Conservation (phyloP, 2,888 invertebrate species). For the Scaptomyza cyrtandrae region DNA sequence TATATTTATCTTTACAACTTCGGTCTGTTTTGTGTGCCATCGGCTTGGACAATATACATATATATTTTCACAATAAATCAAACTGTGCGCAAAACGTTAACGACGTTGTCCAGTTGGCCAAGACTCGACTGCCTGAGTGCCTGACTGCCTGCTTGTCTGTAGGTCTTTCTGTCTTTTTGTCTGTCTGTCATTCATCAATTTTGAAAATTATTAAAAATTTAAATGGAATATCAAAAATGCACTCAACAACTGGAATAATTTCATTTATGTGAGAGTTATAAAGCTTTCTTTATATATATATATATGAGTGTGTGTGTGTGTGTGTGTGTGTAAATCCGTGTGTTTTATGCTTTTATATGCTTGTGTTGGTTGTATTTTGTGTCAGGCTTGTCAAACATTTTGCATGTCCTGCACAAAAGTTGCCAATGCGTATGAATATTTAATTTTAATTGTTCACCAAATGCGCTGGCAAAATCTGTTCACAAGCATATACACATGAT, state of each 20-base stretch:
- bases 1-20: slow-evolving; percentile 30
- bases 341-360: slow-evolving; percentile 24
- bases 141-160: not conserved
- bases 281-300: slow-evolving; percentile 11
- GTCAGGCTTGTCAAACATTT: slow-evolving; percentile 74
- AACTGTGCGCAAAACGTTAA: slow-evolving; percentile 47
- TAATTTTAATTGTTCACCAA: slow-evolving; percentile 78
- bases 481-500: slow-evolving; percentile 33
- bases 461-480: slow-evolving; percentile 70
- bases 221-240: slow-evolving; percentile 78
- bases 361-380: slow-evolving; percentile 63
- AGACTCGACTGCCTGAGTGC: slow-evolving; percentile 1
- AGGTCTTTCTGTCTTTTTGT: slow-evolving; percentile 1
- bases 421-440: slow-evolving; percentile 69
- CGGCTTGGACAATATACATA: slow-evolving; percentile 9
- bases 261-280: slow-evolving; percentile 31
- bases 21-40: slow-evolving; percentile 1
- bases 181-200: slow-evolving; percentile 75
- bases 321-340: slow-evolving; percentile 20
- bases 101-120: slow-evolving; percentile 22
- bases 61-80: slow-evolving; percentile 58
- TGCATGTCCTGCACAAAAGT: slow-evolving; percentile 53
- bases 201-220: slow-evolving; percentile 81
- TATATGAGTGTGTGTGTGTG: slow-evolving; percentile 20
- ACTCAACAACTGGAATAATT: slow-evolving; percentile 56